Conservation (phyloP, 2,888 invertebrate genomes). For the Drosophila helvetica region DNA sequence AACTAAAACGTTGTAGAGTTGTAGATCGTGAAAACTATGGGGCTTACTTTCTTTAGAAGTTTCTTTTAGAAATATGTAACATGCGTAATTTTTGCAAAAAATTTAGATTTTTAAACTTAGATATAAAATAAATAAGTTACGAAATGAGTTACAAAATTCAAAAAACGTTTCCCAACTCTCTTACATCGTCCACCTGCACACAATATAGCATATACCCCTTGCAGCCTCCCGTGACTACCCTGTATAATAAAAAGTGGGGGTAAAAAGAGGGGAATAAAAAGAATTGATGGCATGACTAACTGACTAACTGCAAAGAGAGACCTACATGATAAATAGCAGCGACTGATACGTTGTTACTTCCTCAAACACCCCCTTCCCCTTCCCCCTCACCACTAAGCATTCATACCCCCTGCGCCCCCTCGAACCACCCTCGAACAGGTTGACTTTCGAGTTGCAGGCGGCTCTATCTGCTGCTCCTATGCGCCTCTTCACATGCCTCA, state of each 20-base stretch:
- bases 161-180: no score
- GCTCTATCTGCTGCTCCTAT: neutral
- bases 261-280: constrained; percentile 30
- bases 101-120: no score
- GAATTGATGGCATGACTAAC: constrained; percentile 58
- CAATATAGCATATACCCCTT: neutral
- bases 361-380: constrained; percentile 17
- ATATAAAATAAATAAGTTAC: no score
- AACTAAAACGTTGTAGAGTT: no score
- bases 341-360: constrained; percentile 41
- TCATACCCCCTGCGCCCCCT: neutral
- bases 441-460: constrained; percentile 30
- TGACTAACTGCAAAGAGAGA: constrained; percentile 11
- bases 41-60: no score
- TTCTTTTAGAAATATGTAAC: no score
- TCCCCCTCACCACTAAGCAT: constrained; percentile 1
- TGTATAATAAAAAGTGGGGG: neutral
- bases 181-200: no score
- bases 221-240: neutral
- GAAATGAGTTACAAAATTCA: no score
- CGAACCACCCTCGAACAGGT: constrained; percentile 22
- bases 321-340: constrained; percentile 43
- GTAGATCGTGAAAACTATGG: no score
- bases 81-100: no score
- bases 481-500: constrained; percentile 63